These are phyloP conservation scores for Cephus cinctus DNA, from an alignment of 1,140 invertebrate species.

Conservation along the genomic window DNA sequence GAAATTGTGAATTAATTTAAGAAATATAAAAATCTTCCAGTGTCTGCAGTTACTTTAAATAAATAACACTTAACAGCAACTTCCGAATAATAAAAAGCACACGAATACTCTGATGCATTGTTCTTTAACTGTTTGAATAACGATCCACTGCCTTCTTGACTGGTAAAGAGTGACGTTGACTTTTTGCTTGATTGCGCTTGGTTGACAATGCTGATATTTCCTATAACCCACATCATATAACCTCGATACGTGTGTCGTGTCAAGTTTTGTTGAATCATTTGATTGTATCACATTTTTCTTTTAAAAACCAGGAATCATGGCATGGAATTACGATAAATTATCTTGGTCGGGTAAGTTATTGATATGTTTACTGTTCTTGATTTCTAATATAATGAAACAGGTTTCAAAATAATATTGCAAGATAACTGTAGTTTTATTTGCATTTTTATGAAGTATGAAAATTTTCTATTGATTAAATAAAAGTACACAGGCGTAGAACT, in stretches of 20 bases:
- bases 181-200: constrained; percentile 15
- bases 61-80: too few relatives aligned
- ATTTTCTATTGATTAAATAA: neutral
- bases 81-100: too few relatives aligned
- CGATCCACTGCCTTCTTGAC: constrained; percentile 18
- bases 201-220: constrained; percentile 12
- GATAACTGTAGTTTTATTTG: constrained; percentile 10
- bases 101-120: too few relatives aligned
- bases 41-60: too few relatives aligned
- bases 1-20: too few relatives aligned
- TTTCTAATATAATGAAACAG: constrained; percentile 8
- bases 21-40: too few relatives aligned
- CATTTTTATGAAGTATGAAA: neutral
- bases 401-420: constrained; percentile 17
- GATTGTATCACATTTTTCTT: neutral
- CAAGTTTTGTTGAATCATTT: constrained; percentile 26
- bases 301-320: constrained; percentile 40
- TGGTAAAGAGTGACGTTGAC: neutral
- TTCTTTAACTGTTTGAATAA: too few relatives aligned
- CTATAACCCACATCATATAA: constrained; percentile 15
- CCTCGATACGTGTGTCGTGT: constrained; percentile 20
- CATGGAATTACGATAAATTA: constrained; percentile 53
- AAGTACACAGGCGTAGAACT: neutral
- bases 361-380: constrained; percentile 6
- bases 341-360: constrained; percentile 52